Conservation (phyloP, 2,888 invertebrate species). For the Apotomis betuletana region DNA sequence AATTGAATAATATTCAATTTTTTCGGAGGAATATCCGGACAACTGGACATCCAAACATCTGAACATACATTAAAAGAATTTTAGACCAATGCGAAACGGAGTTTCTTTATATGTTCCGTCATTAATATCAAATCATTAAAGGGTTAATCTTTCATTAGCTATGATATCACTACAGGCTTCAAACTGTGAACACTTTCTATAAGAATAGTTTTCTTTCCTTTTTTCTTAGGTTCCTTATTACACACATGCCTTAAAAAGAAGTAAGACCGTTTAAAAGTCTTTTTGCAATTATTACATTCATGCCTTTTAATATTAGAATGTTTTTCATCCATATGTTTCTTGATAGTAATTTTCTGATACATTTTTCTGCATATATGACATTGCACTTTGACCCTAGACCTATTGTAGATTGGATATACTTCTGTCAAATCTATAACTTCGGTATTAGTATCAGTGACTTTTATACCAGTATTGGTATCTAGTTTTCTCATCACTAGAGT, state of each 20-base stretch:
- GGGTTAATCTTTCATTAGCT: not conserved
- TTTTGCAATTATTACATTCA: constrained; percentile 40
- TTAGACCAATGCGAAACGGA: too few species aligned
- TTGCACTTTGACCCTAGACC: constrained; percentile 20
- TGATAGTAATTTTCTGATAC: constrained; percentile 34
- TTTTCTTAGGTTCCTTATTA: constrained; percentile 19
- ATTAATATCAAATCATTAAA: too few species aligned
- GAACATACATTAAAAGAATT: too few species aligned
- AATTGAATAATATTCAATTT: too few species aligned
- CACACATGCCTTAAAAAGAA: constrained; percentile 37
- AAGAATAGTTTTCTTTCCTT: constrained; percentile 9
- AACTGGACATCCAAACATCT: too few species aligned
- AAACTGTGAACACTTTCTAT: constrained; percentile 34
- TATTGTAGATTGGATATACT: constrained; percentile 48
- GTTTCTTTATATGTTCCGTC: too few species aligned
- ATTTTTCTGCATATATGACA: constrained; percentile 36
- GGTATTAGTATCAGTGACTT: constrained; percentile 46
- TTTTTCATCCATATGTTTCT: constrained; percentile 39
- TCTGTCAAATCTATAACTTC: constrained; percentile 51
- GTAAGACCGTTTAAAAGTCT: constrained; percentile 34
- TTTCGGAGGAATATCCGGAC: too few species aligned
- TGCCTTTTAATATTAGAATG: constrained; percentile 27
- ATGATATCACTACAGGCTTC: constrained; percentile 25
- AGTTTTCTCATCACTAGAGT: constrained; percentile 55
- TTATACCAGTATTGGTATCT: constrained; percentile 48